Percentiles rank a stretch among this genome's conserved stretches.
Evolutionary conservation across 2,888 invertebrate species (phyloP).

Genomic region (Cosmia trapezina): DNA sequence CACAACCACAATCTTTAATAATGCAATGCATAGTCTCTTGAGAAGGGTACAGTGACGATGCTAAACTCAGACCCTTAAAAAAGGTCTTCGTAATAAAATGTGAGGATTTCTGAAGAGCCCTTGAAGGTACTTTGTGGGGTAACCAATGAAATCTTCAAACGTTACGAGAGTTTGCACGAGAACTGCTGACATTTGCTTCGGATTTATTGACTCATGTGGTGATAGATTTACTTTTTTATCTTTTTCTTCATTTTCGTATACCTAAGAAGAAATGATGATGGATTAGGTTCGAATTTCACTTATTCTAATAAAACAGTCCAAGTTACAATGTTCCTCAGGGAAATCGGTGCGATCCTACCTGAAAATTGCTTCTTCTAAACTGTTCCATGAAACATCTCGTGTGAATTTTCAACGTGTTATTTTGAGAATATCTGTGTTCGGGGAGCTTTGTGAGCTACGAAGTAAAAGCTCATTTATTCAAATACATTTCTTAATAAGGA

Average conservation of each 20-base stretch:
- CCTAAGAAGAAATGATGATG: background rate
- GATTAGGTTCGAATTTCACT: background rate
- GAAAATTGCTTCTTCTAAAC: conserved; percentile 6
- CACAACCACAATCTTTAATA: background rate
- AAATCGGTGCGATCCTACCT: conserved; percentile 4
- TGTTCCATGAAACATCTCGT: conserved; percentile 8
- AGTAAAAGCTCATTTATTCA: background rate
- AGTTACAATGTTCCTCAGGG: background rate
- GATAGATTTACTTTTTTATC: background rate
- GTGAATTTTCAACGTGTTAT: conserved; percentile 6
- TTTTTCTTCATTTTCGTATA: background rate
- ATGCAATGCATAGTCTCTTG: background rate
- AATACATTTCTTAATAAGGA: background rate
- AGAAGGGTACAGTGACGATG: background rate
- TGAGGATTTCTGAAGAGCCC: background rate
- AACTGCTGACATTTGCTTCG: conserved; percentile 2
- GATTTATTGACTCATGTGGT: conserved; percentile 10
- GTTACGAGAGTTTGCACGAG: background rate
- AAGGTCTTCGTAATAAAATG: background rate
- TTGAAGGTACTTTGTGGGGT: background rate
- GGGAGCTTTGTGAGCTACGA: background rate
- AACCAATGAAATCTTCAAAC: background rate
- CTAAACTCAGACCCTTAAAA: background rate
- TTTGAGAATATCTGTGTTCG: background rate
- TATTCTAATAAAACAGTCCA: background rate